Base-by-base conservation (phyloP, 1,140 invertebrate species). In the Campoletis sonorensis region DNA sequence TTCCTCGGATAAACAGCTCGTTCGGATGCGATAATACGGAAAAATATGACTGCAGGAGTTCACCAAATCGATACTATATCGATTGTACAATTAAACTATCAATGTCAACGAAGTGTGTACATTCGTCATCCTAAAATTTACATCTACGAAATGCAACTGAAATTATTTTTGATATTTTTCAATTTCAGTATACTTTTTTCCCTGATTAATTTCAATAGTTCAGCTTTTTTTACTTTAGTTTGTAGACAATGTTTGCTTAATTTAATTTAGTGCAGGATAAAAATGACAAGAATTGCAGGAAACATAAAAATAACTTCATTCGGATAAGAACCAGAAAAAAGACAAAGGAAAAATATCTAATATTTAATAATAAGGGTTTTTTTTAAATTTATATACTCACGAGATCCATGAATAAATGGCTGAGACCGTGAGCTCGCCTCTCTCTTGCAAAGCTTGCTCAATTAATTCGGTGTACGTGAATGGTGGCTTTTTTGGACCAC, bases 401-500 rank as follows among this genome's bases (percentile, higher is more conserved):
- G 96, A 97, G 85, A 98, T 98, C 96, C 96, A 97, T 83, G 96
- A 95, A 89, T 98, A 98, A 86, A 98, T 97, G 40, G 95, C 96
- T 10, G 96, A 97, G n/a, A 97, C 97, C 1, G 96, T 97, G 68
- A 98, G 91, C 89, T 97, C 96, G 68, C 96, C 96, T 86, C 95
- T 96, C 88, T 97, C 96, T 85, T 94, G 94, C 70, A 98, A 89
- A 64, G 97, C 97, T 87, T 96, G 94, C 90, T 97, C 96, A 82
- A 98, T 97, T 78, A 98, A 92, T 89, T 98, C 96, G 0, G 96
- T 97, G 85, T 97, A 98, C 0, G 96, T 97, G 84, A 96, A 96
- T 0, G 96, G 96, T 33, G 96, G 96, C 87, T 97, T 97, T 86
- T 94, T 95, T 40, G 92, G 93, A 11, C 91, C 92, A 10, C 89